Conservation (phyloP, 2,113 vertebrate species). For the Limanda limanda region DNA sequence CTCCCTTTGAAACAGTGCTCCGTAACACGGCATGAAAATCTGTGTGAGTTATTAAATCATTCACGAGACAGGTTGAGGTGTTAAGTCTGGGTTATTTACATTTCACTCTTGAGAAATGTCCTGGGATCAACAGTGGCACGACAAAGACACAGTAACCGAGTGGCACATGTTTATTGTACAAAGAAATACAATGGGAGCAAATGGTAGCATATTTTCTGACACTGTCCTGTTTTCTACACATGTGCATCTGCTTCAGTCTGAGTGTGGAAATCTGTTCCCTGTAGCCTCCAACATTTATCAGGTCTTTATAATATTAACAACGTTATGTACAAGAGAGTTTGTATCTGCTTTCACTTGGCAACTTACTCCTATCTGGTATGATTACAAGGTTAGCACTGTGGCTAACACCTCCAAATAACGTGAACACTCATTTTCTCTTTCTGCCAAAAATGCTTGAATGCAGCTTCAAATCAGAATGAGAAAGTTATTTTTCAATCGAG, state of each 20-base stretch:
- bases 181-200: not conserved
- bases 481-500: too few relatives aligned
- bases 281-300: not conserved
- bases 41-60: constrained; percentile 57
- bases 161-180: not conserved
- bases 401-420: not conserved
- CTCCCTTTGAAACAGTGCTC: constrained; percentile 25
- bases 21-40: constrained; percentile 28
- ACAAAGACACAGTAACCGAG: not conserved
- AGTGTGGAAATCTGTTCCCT: not conserved
- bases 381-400: not conserved
- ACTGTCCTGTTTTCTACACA: not conserved
- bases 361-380: not conserved
- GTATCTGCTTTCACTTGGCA: not conserved
- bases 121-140: constrained; percentile 24
- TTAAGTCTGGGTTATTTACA: constrained; percentile 41
- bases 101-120: constrained; percentile 37
- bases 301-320: too few relatives aligned
- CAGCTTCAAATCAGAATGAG: not conserved
- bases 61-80: constrained; percentile 39
- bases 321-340: not conserved
- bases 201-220: not conserved
- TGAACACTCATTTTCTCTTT: not conserved
- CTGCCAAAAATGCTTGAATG: not conserved
- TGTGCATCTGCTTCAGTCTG: not conserved